These are phyloP conservation scores for Micronycteris hirsuta DNA, from an alignment of 2,113 vertebrate species.

Conservation along the genomic window DNA sequence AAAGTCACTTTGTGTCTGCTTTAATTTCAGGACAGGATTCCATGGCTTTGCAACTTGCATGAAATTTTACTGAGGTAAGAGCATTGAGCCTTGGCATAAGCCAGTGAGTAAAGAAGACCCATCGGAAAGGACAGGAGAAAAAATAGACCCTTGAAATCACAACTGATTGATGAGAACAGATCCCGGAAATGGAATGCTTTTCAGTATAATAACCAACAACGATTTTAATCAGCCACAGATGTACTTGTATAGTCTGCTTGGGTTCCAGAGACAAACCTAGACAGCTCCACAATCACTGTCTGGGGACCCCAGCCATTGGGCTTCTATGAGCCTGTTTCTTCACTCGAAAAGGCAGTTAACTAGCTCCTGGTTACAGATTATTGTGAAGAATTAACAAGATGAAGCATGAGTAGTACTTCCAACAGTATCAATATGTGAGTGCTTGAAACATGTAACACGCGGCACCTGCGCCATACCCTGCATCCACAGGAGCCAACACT, in stretches of 20 bases:
- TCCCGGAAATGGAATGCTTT: neutral
- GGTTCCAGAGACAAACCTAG: neutral
- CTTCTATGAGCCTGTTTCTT: neutral
- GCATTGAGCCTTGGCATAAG: neutral
- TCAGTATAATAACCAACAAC: neutral
- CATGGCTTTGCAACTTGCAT: constrained; percentile 90
- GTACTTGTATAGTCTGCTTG: accelerated
- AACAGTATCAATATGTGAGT: neutral
- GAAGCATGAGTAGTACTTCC: neutral
- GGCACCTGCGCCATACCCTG: neutral
- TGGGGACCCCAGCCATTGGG: neutral
- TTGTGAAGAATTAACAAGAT: neutral
- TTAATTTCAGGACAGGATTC: constrained; percentile 88
- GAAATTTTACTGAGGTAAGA: constrained; percentile 87
- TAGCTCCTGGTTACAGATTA: neutral
- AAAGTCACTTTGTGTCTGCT: constrained; percentile 55
- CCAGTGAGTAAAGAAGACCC: neutral
- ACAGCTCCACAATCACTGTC: neutral
- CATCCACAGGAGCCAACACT: neutral
- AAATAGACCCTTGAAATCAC: neutral
- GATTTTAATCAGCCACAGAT: neutral
- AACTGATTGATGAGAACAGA: neutral
- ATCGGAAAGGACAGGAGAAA: neutral
- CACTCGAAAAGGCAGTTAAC: neutral
- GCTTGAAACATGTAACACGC: neutral